These are phyloP conservation scores for Noctua pronuba DNA, from an alignment of 2,888 invertebrate species.

Conservation along the genomic window DNA sequence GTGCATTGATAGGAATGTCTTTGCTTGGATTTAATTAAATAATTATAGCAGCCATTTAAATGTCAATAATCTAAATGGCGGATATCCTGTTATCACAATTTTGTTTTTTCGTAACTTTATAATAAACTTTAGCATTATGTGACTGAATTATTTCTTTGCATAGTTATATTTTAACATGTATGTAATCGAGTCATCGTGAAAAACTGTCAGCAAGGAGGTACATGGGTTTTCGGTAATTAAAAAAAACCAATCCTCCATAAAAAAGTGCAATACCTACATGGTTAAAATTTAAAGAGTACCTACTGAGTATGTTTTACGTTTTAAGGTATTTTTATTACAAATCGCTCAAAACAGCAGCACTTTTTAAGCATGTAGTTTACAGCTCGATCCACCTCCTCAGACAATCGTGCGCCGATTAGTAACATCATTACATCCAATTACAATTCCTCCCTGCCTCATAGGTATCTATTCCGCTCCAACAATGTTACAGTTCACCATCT, in stretches of 20 bases:
- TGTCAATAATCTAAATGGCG: conserved; percentile 15
- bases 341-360: not conserved
- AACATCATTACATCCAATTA: conserved; percentile 32
- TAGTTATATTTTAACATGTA: not conserved
- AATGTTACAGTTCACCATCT: conserved; percentile 16
- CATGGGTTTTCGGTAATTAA: too few species aligned
- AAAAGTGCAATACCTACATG: not conserved
- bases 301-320: too few species aligned
- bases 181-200: not conserved
- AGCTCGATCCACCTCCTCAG: conserved; percentile 1
- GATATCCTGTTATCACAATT: too few species aligned
- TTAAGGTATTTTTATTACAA: not conserved
- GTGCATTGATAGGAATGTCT: conserved; percentile 27
- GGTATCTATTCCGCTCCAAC: conserved; percentile 13
- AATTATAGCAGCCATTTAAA: not conserved
- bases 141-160: not conserved
- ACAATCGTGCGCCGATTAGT: conserved; percentile 6
- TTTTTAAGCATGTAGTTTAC: not conserved
- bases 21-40: not conserved
- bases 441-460: not conserved
- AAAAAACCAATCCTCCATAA: too few species aligned
- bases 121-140: not conserved
- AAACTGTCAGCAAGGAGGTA: not conserved
- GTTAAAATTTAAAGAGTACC: too few species aligned
- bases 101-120: not conserved